phyloP scores from a whole-genome alignment of 1,140 invertebrate genomes.

The Ruditapes philippinarum region DNA sequence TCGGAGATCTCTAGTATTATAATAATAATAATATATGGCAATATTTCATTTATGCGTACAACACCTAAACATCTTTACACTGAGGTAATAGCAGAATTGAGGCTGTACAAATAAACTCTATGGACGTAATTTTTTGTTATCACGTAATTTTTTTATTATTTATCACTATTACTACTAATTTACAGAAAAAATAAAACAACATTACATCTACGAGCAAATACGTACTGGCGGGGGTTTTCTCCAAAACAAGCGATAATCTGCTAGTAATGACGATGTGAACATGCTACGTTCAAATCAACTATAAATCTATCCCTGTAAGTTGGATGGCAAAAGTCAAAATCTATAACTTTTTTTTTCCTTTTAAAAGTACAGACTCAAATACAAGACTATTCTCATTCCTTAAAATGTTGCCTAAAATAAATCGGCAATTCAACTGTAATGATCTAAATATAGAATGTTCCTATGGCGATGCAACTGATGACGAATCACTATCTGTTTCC shows the following conservation, averaged over 20 bases:
- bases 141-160: neutral
- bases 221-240: neutral
- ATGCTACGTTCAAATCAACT: no score
- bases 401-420: no score
- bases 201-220: neutral
- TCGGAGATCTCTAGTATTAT: neutral
- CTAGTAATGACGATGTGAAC: no score
- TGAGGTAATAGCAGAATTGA: slow-evolving; percentile 21
- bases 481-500: slow-evolving; percentile 50
- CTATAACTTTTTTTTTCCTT: neutral
- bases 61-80: neutral
- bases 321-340: neutral
- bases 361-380: neutral
- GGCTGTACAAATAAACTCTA: slow-evolving; percentile 30
- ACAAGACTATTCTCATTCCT: no score
- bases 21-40: neutral
- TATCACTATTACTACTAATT: neutral
- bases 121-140: slow-evolving; percentile 17
- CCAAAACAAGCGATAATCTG: neutral
- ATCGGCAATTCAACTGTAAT: neutral
- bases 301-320: neutral
- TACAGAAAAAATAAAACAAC: neutral
- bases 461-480: slow-evolving; percentile 39
- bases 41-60: neutral
- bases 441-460: neutral